Base-by-base conservation (phyloP, 2,113 vertebrate species). In the Nyctereutes procyonoides region DNA sequence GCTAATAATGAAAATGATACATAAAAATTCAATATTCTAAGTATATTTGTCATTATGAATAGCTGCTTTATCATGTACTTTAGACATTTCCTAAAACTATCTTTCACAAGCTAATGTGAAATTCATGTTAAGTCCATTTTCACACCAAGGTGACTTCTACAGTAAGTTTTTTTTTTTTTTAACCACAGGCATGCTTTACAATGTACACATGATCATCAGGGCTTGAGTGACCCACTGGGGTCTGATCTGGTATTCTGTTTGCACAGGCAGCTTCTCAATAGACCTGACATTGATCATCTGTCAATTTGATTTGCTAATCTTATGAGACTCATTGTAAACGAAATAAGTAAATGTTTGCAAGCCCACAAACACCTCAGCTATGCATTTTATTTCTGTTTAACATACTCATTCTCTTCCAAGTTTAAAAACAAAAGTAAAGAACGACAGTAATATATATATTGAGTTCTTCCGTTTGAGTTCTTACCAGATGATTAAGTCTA, bases 81-180 rank as follows among this genome's bases (percentile, higher is more conserved):
- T 63, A 65, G 80, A 96, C 89, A 96, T 96, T 94, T 98, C 95
- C 97, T 98, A 98, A 98, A 98, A 98, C 92, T 94, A 94, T 89
- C 62, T 98, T 97, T 98, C 95, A 81, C 8, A 56, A 11, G 91
- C 88, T 90, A 95, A 86, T 97, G 79, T 96, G 94, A 96, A 98
- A 97, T 97, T 97, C 80, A 96, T 5, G 0, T 89, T 96, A 97
- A 98, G 97, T 88, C 32, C 3, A 81, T 96, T 96, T 98, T 96
- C 89, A 94, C 43, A 97, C 69, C 97, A 98, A 98, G 97, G 97
- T 98, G 98, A 98, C 97, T 98, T 98, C 98, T 98, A 91, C 93
- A 97, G 63, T 92, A 98, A 95, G 74, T 97, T 93, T 1, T 43
- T 43, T 43, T 43, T 7, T 7, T 43, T 43, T 43, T 95, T 97